Percentiles rank a stretch among this genome's conserved stretches.
phyloP scores from a whole-genome alignment of 2,113 vertebrate genomes.

The Aythya baeri region DNA sequence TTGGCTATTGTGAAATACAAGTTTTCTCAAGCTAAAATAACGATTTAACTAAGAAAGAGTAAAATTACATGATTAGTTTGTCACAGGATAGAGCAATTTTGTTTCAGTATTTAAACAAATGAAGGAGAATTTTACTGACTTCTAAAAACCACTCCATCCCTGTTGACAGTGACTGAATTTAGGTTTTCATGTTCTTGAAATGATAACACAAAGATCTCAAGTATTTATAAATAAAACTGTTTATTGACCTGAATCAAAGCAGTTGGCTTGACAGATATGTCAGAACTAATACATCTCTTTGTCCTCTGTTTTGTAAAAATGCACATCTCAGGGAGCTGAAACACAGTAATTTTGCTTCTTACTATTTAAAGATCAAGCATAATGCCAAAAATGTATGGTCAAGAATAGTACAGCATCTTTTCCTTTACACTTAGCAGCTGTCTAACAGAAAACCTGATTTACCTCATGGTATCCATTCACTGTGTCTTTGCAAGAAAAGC shows the following conservation, averaged over 20 bases:
- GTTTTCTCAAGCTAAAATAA: not conserved
- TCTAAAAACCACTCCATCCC: not conserved
- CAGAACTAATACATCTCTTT: not conserved
- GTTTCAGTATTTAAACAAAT: not conserved
- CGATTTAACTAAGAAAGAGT: not conserved
- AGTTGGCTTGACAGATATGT: not conserved
- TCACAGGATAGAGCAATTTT: not conserved
- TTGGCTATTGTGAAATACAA: not conserved
- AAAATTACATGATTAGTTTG: not conserved
- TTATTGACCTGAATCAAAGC: not conserved
- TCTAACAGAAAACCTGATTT: not conserved
- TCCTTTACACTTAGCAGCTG: not conserved
- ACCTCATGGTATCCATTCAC: not conserved
- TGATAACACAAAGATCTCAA: not conserved
- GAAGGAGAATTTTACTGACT: not conserved
- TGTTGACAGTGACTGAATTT: not conserved
- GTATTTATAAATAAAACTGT: not conserved
- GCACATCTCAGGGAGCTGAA: not conserved
- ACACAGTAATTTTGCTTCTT: not conserved
- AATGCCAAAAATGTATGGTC: not conserved
- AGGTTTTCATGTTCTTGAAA: not conserved
- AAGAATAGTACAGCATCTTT: not conserved
- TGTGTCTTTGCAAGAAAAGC: not conserved
- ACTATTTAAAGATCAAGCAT: not conserved
- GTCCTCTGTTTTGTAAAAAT: not conserved